Conservation (phyloP, 2,113 vertebrate species). For the Microtus ochrogaster region DNA sequence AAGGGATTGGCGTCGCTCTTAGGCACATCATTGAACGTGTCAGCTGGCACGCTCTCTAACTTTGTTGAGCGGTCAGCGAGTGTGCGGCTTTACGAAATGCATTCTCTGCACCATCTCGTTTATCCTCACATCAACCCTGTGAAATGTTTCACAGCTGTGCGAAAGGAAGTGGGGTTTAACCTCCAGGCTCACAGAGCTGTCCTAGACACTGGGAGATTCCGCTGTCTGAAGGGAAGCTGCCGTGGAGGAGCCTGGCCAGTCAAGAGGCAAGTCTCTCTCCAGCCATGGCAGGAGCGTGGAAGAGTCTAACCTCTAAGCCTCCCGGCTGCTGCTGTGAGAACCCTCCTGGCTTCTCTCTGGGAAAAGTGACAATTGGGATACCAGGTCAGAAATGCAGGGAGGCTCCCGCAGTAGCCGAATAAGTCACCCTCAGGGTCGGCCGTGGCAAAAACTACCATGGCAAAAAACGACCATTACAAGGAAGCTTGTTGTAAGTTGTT, state of each 20-base stretch:
- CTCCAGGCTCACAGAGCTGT: neutral
- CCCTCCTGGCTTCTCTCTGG: neutral
- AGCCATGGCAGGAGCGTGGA: neutral
- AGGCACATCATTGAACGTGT: neutral
- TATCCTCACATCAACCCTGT: neutral
- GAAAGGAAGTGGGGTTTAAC: neutral
- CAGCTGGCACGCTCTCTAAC: neutral
- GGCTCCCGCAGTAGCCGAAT: neutral
- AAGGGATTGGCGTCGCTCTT: neutral
- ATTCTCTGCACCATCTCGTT: neutral
- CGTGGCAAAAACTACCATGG: rapidly evolving
- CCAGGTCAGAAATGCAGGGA: neutral
- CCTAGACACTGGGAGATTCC: neutral
- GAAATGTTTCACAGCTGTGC: neutral
- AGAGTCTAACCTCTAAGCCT: neutral
- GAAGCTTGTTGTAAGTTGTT: too few species aligned
- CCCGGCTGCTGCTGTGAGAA: neutral
- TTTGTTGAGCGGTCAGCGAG: neutral
- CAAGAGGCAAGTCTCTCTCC: neutral
- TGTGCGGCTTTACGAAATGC: neutral
- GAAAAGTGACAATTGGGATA: neutral
- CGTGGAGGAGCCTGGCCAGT: neutral
- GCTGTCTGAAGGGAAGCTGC: neutral
- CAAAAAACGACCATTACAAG: too few species aligned
- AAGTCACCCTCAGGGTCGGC: neutral